A percentile compares a stretch with the other conserved stretches of the same genome.
Evolutionary conservation across 2,888 invertebrate species (phyloP).

Genomic region (Kryphioiulus occultus): DNA sequence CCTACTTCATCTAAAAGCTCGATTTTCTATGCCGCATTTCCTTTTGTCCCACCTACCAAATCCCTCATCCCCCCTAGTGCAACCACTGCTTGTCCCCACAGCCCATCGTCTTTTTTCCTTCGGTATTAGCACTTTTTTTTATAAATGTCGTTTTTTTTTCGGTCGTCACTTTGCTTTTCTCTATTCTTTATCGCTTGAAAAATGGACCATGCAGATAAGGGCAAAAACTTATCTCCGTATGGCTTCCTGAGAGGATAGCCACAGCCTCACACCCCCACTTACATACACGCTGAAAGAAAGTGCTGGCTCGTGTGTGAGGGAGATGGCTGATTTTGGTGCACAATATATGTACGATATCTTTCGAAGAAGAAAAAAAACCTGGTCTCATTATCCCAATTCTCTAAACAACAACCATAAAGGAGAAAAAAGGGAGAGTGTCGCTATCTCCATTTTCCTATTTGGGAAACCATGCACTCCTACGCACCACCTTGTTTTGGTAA

Average conservation of each 20-base stretch:
- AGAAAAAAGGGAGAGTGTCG: background rate
- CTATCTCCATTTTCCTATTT: background rate
- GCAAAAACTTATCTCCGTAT: slow-evolving; percentile 20
- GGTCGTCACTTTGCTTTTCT: slow-evolving; percentile 8
- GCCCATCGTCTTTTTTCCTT: slow-evolving; percentile 33
- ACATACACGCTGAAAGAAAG: background rate
- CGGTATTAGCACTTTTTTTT: slow-evolving; percentile 37
- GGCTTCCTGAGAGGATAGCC: slow-evolving; percentile 42
- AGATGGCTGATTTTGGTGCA: slow-evolving; percentile 5
- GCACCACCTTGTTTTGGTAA: background rate
- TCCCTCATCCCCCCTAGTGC: background rate
- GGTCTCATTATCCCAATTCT: slow-evolving; percentile 37
- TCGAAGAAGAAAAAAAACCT: background rate
- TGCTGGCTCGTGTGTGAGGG: background rate
- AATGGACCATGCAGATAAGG: slow-evolving; percentile 41
- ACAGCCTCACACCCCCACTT: slow-evolving; percentile 14
- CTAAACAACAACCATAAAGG: slow-evolving; percentile 24
- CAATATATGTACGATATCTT: background rate
- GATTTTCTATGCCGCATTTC: background rate
- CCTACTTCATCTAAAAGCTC: background rate
- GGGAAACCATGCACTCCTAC: background rate
- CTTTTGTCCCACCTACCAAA: background rate
- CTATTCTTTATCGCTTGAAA: slow-evolving; percentile 35
- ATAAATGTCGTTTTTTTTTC: slow-evolving; percentile 7
- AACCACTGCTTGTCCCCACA: slow-evolving; percentile 16